These are phyloP conservation scores for Drosophila birchii DNA, from an alignment of 2,888 invertebrate species.

Conservation along the genomic window DNA sequence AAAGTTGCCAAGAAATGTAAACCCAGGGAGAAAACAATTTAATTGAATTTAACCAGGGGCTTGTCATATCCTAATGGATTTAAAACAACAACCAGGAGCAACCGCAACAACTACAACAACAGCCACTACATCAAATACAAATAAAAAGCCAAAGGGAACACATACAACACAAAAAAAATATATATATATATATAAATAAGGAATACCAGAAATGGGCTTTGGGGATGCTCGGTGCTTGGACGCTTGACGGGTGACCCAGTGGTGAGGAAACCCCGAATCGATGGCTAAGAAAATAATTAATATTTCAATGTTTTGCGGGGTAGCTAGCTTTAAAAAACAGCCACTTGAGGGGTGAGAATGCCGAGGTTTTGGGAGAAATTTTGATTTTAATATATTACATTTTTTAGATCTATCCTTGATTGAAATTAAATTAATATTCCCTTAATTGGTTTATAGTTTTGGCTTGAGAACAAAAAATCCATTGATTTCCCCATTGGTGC, in stretches of 20 bases:
- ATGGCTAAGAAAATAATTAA: constrained; percentile 31
- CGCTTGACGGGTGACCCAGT: constrained; percentile 16
- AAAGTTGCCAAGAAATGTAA: constrained; percentile 79
- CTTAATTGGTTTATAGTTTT: too few species aligned
- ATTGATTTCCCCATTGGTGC: too few species aligned
- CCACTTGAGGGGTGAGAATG: background rate
- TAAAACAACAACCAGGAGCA: constrained; percentile 67
- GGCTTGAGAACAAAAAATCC: background rate
- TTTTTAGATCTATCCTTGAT: background rate
- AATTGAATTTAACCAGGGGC: constrained; percentile 80
- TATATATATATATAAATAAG: constrained; percentile 11
- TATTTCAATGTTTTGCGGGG: constrained; percentile 23
- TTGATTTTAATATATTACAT: background rate
- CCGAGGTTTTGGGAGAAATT: background rate
- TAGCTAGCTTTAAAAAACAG: background rate
- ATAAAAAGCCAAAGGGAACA: constrained; percentile 55
- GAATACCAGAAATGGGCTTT: constrained; percentile 20
- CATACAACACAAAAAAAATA: constrained; percentile 43
- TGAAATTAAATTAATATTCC: background rate
- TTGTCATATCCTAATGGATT: constrained; percentile 80
- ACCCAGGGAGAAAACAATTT: constrained; percentile 79
- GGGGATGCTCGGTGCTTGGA: constrained; percentile 12
- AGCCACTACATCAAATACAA: constrained; percentile 62
- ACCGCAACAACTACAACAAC: constrained; percentile 30
- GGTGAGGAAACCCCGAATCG: constrained; percentile 26